Base-by-base conservation (phyloP, 2,113 vertebrate species). In the Rafetus swinhoei region DNA sequence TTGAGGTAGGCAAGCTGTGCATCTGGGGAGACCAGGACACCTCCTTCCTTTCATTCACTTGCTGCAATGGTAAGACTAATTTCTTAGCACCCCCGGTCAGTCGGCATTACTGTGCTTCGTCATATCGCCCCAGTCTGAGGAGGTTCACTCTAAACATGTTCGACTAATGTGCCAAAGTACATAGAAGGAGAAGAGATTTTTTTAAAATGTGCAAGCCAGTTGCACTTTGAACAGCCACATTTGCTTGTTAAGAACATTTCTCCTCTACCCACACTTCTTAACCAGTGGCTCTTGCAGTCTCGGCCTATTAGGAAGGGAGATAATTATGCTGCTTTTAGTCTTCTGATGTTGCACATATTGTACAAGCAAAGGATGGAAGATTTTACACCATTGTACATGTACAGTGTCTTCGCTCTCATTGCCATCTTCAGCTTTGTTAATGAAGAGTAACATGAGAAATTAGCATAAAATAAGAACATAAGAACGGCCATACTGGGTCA, bases 331-430 rank as follows among this genome's bases (percentile, higher is more conserved):
- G 87, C 83, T 54, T 95, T 95, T 94, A 92, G 93, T 95, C 93
- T 94, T 93, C 87, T 93, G 91, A 92, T 81, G 91, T 88, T 52
- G 25, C 55, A 56, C 79, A 81, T 77, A 90, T 89, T 94, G 91
- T 79, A 93, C 55, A 82, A 94, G 74, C 45, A 90, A 60, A 94
- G 81, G 79, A 93, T 79, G 69, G 87, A 89, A 76, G 56, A 85
- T 97, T 96, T 96, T 79, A 90, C 89, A 76, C 80, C 92, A 92
- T 52, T 95, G 93, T 95, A 54, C 84, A 92, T 89, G 83, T 84
- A 35, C 91, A 74, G 86, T 72, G 16, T 96, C 94, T 95, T 89
- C 90, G 56, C 76, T 94, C 90, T 92, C 90, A 92, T 90, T 95
- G 90, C 88, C 27, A 1, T 94, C 97, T 95, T 95, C 91, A 94